A percentile compares a stretch with the other conserved stretches of the same genome.
phyloP scores from a whole-genome alignment of 2,888 invertebrate species.

The Thalpophila matura region DNA sequence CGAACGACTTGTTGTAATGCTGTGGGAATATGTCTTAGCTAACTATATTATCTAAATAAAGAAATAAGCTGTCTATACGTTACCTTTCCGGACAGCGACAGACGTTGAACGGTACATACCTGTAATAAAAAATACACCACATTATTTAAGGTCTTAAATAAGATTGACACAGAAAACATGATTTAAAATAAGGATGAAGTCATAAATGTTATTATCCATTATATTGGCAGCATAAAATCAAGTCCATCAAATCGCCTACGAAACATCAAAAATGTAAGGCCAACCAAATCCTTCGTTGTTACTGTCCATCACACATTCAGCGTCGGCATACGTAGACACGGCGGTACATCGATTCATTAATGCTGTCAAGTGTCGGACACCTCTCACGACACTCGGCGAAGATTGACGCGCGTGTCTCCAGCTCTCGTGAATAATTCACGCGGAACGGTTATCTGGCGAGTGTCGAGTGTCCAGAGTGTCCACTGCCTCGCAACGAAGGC shows the following conservation, averaged over 20 bases:
- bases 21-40: slow-evolving; percentile 48
- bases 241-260: background rate
- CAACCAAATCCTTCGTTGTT: slow-evolving; percentile 24
- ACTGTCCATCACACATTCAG: slow-evolving; percentile 38
- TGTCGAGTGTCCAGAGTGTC: slow-evolving; percentile 52
- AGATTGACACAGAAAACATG: background rate
- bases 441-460: slow-evolving; percentile 60
- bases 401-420: slow-evolving; percentile 65
- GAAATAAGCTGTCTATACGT: slow-evolving; percentile 38
- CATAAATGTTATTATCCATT: background rate
- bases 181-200: background rate
- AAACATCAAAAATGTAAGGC: slow-evolving; percentile 12
- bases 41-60: slow-evolving; percentile 59
- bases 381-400: slow-evolving; percentile 54
- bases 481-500: slow-evolving; percentile 29
- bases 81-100: slow-evolving; percentile 12
- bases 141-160: background rate
- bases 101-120: slow-evolving; percentile 65
- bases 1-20: slow-evolving; percentile 42
- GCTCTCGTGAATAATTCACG: slow-evolving; percentile 71
- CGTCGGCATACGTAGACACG: slow-evolving; percentile 26
- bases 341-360: slow-evolving; percentile 60
- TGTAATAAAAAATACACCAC: slow-evolving; percentile 65
- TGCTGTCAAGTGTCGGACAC: slow-evolving; percentile 62
- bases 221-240: background rate